Percentiles rank a stretch among this genome's conserved stretches.
These are phyloP conservation scores for Drosophila meridiana DNA, from an alignment of 2,888 invertebrate species.

Conservation along the genomic window DNA sequence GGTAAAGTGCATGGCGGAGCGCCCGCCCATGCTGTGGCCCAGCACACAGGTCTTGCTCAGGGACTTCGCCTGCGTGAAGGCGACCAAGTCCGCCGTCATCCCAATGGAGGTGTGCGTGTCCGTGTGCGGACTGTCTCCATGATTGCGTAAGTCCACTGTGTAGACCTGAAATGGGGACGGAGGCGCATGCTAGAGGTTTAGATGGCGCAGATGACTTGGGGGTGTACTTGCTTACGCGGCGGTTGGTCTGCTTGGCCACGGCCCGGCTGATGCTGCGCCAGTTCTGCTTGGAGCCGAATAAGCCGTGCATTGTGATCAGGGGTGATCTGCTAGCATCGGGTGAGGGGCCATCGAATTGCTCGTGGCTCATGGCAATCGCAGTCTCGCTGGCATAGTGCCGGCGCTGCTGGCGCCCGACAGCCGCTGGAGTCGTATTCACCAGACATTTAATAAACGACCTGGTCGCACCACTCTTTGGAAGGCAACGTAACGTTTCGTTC, in stretches of 20 bases:
- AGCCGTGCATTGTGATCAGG: constrained; percentile 93
- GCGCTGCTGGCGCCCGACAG: background rate
- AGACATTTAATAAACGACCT: constrained; percentile 23
- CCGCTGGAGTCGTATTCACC: background rate
- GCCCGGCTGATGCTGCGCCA: constrained; percentile 93
- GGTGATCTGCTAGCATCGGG: constrained; percentile 86
- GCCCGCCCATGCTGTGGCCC: constrained; percentile 99
- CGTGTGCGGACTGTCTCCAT: constrained; percentile 96
- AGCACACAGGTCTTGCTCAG: constrained; percentile 87
- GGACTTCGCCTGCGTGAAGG: constrained; percentile 86
- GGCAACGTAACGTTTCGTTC: constrained; percentile 56
- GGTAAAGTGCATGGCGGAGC: constrained; percentile 94
- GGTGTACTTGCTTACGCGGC: constrained; percentile 86
- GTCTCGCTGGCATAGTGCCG: constrained; percentile 32
- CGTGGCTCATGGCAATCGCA: constrained; percentile 89
- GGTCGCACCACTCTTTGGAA: constrained; percentile 18
- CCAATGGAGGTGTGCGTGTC: constrained; percentile 90
- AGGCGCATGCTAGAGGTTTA: background rate
- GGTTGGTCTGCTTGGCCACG: constrained; percentile 86
- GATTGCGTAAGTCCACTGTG: constrained; percentile 95
- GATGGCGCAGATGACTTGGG: background rate
- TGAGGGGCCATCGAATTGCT: constrained; percentile 87
- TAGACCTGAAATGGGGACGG: constrained; percentile 63
- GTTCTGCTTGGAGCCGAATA: constrained; percentile 94
- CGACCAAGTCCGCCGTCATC: constrained; percentile 90